Base-by-base conservation (phyloP, 2,113 vertebrate species). In the Barnardius zonarius region DNA sequence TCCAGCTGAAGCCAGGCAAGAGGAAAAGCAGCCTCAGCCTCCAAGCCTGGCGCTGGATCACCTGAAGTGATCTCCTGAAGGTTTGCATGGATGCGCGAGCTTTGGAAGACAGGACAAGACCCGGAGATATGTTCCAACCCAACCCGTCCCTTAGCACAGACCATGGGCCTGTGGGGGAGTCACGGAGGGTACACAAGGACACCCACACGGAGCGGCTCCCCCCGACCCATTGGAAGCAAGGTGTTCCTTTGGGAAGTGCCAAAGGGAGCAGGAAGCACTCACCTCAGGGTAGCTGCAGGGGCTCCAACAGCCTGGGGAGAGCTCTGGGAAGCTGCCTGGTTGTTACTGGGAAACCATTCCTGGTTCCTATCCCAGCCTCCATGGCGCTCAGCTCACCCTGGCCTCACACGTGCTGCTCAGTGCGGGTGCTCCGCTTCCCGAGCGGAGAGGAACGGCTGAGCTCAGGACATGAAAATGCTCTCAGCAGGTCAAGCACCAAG, bases 191-290 rank as follows among this genome's bases (percentile, higher is more conserved):
- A 4, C 39, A 11, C 2, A n/a, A n/a, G 61, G 83, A 59, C 51
- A 54, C n/a, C 13, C 18, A 4, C 1, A 10, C 0, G 1, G 2
- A 3, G 25, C 12, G 51, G 10, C 20, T 27, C 31, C 30, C 48
- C 16, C 31, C 0, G 8, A 13, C 41, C 25, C 49, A 0, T 7
- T 0, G 25, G 52, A n/a, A 52, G 55, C 11, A 23, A 69, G 27
- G n/a, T 5, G 15, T 23, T 74, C 55, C 78, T 39, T 17, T 7
- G 11, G 37, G 41, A 59, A 46, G 51, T 0, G 25, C 44, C 37
- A 25, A 52, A 73, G 87, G 7, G 49, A 91, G 64, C 77, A 24
- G 48, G 9, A 33, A 31, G 15, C 0, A 0, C 39, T 30, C 17
- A 13, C 1, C 57, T 33, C 8, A 3, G 1, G 8, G 46, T 4